Evolutionary conservation across 2,888 invertebrate species (phyloP), one percentile per base, ranked within the genome.

Genomic region (Nudaria mundana): DNA sequence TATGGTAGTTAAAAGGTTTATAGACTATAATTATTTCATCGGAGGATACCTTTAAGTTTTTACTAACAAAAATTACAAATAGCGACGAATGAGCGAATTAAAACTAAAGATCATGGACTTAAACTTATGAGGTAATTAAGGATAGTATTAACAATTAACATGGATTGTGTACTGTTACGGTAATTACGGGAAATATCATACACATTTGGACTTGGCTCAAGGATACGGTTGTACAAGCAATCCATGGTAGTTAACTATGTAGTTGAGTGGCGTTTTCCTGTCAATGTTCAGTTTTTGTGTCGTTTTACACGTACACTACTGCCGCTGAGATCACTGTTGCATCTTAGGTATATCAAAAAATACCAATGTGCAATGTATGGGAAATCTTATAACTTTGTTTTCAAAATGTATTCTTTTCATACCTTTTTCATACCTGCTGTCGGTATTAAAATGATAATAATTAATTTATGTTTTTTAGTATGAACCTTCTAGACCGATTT

Each of bases 131-230:
- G 57, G 42, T 66, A 73, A 76, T 76, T 74, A 76, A 61, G 48
- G 50, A 71, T 73, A 71, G 58, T 56, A 59, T 47, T 44, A 29
- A 52, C 61, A 58, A 75, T 80, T 76, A 75, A 76, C 66, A 68
- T 65, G 56, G 63, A 56, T 60, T 43, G 44, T 66, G 61, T 70
- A 81, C 80, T 66, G 80, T 82, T 77, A 78, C 61, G 54, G 64
- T 85, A 84, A 86, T 81, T 76, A 74, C 77, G 76, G 81, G 79
- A 82, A 78, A 82, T 79, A 79, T 82, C 76, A 79, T 77, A 78
- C 80, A 76, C 71, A 70, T 76, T 67, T 72, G 56, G 42, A 33
- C 5, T 34, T 26, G 34, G 25, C 34, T 50, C 69, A 71, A 80
- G 74, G 79, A 74, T 79, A 71, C 55, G 61, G 65, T 64, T 71